Percentiles rank a stretch among this genome's conserved stretches.
phyloP scores from a whole-genome alignment of 2,888 invertebrate genomes.

The Chrysodeixis includens region DNA sequence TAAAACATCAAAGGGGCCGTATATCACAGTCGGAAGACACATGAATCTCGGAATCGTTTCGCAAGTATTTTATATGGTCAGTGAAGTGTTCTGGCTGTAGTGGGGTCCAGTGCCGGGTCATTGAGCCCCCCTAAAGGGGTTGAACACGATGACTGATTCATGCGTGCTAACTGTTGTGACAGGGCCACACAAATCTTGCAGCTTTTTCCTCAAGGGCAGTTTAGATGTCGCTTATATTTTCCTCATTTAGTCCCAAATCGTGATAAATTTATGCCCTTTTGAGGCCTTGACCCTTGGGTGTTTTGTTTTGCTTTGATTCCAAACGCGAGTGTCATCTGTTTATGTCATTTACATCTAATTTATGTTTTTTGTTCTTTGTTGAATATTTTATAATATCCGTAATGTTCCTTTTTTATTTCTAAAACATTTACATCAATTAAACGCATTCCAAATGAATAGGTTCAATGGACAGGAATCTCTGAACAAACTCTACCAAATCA shows the following conservation, averaged over 20 bases:
- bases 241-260: background rate
- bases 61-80: constrained; percentile 2
- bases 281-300: constrained; percentile 2
- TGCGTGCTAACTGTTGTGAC: constrained; percentile 6
- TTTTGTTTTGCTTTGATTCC: background rate
- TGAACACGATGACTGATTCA: constrained; percentile 5
- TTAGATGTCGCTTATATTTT: constrained; percentile 6
- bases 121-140: background rate
- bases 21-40: background rate
- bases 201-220: background rate
- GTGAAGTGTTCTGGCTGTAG: background rate
- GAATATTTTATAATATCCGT: too few relatives aligned
- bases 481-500: background rate
- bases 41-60: background rate
- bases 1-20: background rate
- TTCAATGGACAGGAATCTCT: background rate
- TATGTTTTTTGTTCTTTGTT: background rate
- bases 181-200: background rate
- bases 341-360: too few relatives aligned
- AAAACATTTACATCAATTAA: too few relatives aligned
- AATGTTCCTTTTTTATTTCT: too few relatives aligned
- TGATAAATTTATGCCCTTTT: background rate
- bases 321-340: background rate
- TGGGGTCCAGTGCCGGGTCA: background rate
- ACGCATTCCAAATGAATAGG: too few relatives aligned